A percentile compares a stretch with the other conserved stretches of the same genome.
phyloP scores from a whole-genome alignment of 2,888 invertebrate genomes.

The Matsumyia berberina region DNA sequence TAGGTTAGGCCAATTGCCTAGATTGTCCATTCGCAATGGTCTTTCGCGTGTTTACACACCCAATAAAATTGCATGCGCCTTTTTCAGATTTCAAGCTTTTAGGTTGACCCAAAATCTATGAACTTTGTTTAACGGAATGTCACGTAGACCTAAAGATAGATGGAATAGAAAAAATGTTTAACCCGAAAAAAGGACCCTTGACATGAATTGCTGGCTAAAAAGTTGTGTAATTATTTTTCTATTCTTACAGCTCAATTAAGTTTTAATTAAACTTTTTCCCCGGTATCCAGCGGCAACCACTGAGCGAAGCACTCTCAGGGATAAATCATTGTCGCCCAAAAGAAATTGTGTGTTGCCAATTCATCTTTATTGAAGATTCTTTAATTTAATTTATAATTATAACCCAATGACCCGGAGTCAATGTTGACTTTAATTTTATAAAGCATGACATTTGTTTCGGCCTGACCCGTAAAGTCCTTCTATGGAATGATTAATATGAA shows the following conservation, averaged over 20 bases:
- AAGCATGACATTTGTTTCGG: not conserved
- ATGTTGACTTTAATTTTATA: conserved; percentile 11
- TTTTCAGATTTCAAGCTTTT: too few species aligned
- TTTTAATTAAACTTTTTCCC: conserved; percentile 56
- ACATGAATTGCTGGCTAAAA: conserved; percentile 29
- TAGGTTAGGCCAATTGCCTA: too few species aligned
- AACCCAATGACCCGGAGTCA: conserved; percentile 8
- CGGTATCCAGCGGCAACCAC: conserved; percentile 2
- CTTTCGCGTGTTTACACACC: too few species aligned
- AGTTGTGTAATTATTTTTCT: conserved; percentile 50
- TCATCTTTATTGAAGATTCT: conserved; percentile 10
- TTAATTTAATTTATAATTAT: conserved; percentile 36
- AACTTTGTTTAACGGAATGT: too few species aligned
- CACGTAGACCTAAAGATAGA: not conserved
- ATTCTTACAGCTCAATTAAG: conserved; percentile 46
- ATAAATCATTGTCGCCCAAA: conserved; percentile 18
- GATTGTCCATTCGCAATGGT: too few species aligned
- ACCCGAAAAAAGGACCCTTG: conserved; percentile 17
- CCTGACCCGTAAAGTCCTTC: not conserved
- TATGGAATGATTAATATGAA: not conserved
- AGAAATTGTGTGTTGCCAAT: not conserved
- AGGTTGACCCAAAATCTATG: too few species aligned
- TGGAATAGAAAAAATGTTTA: not conserved
- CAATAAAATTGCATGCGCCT: too few species aligned
- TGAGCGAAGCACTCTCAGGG: not conserved